phyloP scores from a whole-genome alignment of 2,113 vertebrate species.

The Oceanites oceanicus region DNA sequence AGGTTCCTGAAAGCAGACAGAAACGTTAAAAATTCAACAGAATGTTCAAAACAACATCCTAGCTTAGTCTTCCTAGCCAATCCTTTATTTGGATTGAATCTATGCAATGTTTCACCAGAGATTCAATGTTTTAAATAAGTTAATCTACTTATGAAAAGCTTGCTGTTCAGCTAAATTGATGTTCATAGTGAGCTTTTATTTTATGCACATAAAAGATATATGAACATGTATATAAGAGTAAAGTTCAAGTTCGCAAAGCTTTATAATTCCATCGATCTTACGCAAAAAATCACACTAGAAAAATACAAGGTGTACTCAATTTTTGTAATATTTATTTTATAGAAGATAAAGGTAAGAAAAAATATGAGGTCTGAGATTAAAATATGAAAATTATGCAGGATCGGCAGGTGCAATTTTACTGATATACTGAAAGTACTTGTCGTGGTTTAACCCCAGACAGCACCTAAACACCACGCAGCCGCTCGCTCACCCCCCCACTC shows the following conservation, averaged over 20 bases:
- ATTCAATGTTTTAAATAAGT: not conserved
- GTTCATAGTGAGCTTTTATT: not conserved
- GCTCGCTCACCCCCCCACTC: too few relatives aligned
- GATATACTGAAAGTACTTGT: not conserved
- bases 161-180: not conserved
- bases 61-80: not conserved
- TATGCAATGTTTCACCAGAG: not conserved
- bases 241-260: not conserved
- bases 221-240: not conserved
- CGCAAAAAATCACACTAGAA: not conserved
- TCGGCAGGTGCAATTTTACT: not conserved
- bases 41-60: not conserved
- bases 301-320: not conserved
- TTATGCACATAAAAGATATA: not conserved
- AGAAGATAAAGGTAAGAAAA: not conserved
- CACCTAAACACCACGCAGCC: too few relatives aligned
- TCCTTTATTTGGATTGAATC: not conserved
- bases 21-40: not conserved
- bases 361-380: not conserved
- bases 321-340: not conserved
- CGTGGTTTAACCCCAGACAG: too few relatives aligned
- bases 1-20: not conserved
- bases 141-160: not conserved
- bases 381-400: not conserved
- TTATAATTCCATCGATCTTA: not conserved